These are phyloP conservation scores for Clusia tigrina DNA, from an alignment of 2,888 invertebrate species.

Conservation along the genomic window DNA sequence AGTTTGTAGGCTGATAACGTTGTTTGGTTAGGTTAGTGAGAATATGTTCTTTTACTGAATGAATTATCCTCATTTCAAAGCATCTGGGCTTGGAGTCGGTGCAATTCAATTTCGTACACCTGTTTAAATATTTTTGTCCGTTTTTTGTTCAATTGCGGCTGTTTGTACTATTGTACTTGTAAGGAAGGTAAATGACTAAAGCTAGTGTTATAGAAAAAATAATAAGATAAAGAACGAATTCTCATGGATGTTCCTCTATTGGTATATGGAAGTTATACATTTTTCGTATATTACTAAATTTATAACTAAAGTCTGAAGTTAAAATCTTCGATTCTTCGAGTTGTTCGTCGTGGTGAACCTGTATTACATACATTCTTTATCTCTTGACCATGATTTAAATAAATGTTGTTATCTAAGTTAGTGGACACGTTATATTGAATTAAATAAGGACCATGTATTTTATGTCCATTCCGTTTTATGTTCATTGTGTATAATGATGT, in stretches of 20 bases:
- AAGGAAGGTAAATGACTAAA: not conserved
- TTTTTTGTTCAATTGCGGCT: too few relatives aligned
- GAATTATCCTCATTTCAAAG: too few relatives aligned
- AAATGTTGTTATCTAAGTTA: not conserved
- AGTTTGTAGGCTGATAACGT: too few relatives aligned
- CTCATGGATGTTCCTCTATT: not conserved
- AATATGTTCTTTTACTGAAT: too few relatives aligned
- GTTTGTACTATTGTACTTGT: not conserved
- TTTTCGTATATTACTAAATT: not conserved
- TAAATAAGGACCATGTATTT: not conserved
- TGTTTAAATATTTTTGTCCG: too few relatives aligned
- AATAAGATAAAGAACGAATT: not conserved
- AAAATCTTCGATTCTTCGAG: not conserved
- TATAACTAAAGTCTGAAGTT: not conserved
- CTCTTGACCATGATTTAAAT: not conserved
- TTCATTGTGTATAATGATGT: not conserved
- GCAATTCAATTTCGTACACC: too few relatives aligned
- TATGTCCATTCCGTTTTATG: not conserved
- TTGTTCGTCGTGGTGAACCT: not conserved
- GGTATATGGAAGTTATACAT: not conserved
- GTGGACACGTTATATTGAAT: not conserved
- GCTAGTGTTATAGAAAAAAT: not conserved
- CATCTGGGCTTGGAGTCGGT: too few relatives aligned
- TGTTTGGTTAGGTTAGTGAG: too few relatives aligned
- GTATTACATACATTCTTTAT: not conserved